phyloP scores from a whole-genome alignment of 2,888 invertebrate species.

The Epirrhoe alternata region DNA sequence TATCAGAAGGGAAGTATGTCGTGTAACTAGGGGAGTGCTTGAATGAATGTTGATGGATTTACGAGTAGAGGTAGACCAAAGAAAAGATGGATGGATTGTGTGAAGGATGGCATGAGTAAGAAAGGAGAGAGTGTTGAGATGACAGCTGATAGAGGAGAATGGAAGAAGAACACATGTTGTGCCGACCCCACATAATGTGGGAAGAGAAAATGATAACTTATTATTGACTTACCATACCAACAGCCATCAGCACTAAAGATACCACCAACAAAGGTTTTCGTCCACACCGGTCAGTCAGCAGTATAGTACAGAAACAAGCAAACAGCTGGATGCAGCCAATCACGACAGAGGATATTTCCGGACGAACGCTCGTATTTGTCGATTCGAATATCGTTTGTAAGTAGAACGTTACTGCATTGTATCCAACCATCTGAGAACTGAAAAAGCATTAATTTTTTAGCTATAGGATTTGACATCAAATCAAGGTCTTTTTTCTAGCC shows the following conservation, averaged over 20 bases:
- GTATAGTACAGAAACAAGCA: conserved; percentile 29
- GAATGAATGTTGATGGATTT: too few species aligned
- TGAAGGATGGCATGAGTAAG: too few species aligned
- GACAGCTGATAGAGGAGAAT: too few species aligned
- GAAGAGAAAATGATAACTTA: too few species aligned
- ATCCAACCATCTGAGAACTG: conserved; percentile 29
- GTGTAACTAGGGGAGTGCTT: too few species aligned
- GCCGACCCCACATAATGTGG: too few species aligned
- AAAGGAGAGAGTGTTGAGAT: too few species aligned
- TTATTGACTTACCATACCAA: conserved; percentile 36
- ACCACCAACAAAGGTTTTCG: conserved; percentile 35
- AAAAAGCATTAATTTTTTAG: not conserved
- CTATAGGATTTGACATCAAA: not conserved
- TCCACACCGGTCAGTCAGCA: conserved; percentile 36
- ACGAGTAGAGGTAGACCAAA: too few species aligned
- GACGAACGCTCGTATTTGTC: conserved; percentile 31
- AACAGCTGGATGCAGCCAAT: conserved; percentile 34
- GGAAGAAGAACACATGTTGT: too few species aligned
- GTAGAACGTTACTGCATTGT: conserved; percentile 27
- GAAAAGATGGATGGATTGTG: too few species aligned
- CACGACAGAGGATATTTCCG: conserved; percentile 36
- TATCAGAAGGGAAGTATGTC: too few species aligned
- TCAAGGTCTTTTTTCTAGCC: too few species aligned
- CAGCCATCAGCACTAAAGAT: conserved; percentile 29
- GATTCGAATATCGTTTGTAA: conserved; percentile 37